Evolutionary conservation across 2,797 vertebrate species (phyloP).

Genomic region (Galaxias olidus): DNA sequence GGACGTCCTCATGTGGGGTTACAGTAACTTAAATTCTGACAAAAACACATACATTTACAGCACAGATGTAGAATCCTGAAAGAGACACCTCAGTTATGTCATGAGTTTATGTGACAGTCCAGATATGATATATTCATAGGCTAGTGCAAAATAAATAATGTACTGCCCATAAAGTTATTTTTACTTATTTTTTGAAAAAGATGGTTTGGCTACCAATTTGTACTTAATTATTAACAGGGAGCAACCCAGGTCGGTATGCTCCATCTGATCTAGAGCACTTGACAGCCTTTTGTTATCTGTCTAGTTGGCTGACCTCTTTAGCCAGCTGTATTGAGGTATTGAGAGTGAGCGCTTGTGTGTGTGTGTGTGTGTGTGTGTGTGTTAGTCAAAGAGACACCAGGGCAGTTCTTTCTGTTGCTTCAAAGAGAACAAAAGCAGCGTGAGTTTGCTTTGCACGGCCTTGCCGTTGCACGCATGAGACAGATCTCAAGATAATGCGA

Average conservation of each 20-base stretch:
- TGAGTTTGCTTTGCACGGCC: slow-evolving; percentile 54
- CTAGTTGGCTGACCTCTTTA: slow-evolving; percentile 20
- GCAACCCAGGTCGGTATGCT: neutral
- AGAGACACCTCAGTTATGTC: too few species aligned
- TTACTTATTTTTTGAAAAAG: neutral
- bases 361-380: slow-evolving; percentile 9
- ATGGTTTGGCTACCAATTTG: neutral
- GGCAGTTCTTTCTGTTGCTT: slow-evolving; percentile 25
- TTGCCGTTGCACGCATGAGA: slow-evolving; percentile 48
- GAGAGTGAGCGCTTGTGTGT: neutral
- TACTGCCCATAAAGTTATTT: too few species aligned
- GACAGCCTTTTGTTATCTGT: slow-evolving; percentile 15
- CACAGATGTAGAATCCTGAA: too few species aligned
- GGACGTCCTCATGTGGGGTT: too few species aligned
- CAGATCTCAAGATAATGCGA: too few species aligned
- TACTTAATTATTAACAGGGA: slow-evolving; percentile 1
- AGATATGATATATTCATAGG: too few species aligned
- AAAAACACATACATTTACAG: too few species aligned
- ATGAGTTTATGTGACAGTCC: too few species aligned
- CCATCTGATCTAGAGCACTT: neutral
- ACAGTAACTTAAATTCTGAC: too few species aligned
- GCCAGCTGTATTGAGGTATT: neutral
- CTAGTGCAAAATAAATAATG: too few species aligned
- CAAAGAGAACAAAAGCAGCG: slow-evolving; percentile 48
- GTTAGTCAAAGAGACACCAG: slow-evolving; percentile 18